Percentiles rank a stretch among this genome's conserved stretches.
Conservation (phyloP, 2,888 invertebrate genomes). For the Colostygia pectinataria region DNA sequence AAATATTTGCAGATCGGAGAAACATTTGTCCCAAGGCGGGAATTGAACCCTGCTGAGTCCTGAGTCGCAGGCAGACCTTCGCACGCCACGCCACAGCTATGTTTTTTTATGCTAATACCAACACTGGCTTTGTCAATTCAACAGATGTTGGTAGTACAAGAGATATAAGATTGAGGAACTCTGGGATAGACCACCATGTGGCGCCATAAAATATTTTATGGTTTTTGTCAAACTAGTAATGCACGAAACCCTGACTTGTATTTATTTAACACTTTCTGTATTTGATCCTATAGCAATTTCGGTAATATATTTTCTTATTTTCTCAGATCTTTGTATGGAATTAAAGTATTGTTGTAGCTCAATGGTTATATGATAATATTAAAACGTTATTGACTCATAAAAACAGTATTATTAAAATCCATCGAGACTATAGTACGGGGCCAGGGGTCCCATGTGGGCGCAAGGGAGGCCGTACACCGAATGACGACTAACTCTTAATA, state of each 20-base stretch:
- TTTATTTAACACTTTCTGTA: too few relatives aligned
- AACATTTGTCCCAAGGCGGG: too few relatives aligned
- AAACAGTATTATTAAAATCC: constrained; percentile 25
- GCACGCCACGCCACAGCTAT: too few relatives aligned
- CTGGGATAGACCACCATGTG: constrained; percentile 19
- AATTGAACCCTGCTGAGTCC: too few relatives aligned
- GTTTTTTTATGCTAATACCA: too few relatives aligned
- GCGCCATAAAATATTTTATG: constrained; percentile 20
- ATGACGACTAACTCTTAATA: constrained; percentile 26
- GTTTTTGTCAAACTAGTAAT: constrained; percentile 19
- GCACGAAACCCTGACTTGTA: not conserved
- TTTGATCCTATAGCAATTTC: too few relatives aligned
- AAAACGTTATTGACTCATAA: constrained; percentile 22
- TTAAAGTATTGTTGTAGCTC: not conserved
- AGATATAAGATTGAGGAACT: too few relatives aligned
- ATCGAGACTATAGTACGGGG: constrained; percentile 24
- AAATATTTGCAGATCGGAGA: too few relatives aligned
- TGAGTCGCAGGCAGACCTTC: too few relatives aligned
- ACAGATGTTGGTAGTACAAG: too few relatives aligned
- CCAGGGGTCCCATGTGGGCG: constrained; percentile 26
- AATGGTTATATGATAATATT: not conserved
- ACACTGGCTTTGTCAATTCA: too few relatives aligned
- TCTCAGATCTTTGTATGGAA: not conserved
- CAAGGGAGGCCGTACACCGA: constrained; percentile 25
- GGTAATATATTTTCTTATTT: not conserved